phyloP scores from a whole-genome alignment of 2,797 vertebrate genomes.

The Melanotaenia maccullochi region DNA sequence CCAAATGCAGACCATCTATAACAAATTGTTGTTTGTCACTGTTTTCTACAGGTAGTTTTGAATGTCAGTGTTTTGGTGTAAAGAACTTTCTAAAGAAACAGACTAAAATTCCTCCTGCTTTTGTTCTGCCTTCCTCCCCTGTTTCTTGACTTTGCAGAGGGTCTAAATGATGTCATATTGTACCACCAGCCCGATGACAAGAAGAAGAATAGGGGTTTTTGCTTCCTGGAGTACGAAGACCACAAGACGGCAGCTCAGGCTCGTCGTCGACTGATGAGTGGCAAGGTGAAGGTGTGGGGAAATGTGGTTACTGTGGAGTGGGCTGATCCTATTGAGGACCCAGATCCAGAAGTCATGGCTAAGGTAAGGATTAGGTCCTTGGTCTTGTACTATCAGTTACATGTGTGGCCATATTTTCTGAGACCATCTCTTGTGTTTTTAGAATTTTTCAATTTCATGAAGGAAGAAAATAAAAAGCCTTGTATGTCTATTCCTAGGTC shows the following conservation, averaged over 20 bases:
- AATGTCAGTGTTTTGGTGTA: neutral
- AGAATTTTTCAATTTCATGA: neutral
- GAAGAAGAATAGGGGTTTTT: constrained; percentile 98
- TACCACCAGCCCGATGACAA: constrained; percentile 99
- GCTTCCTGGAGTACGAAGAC: constrained; percentile 99
- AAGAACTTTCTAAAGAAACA: neutral
- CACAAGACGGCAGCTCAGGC: constrained; percentile 99
- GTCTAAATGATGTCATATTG: constrained; percentile 99
- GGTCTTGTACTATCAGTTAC: neutral
- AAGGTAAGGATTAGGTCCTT: constrained; percentile 83
- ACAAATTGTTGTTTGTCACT: neutral
- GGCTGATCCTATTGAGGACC: constrained; percentile 99
- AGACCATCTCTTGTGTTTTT: neutral
- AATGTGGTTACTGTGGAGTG: constrained; percentile 99
- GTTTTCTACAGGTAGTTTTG: neutral
- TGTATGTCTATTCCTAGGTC: constrained; percentile 81
- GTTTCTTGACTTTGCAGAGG: constrained; percentile 84
- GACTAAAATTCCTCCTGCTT: constrained; percentile 14
- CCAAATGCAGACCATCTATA: too few species aligned
- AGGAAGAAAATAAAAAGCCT: neutral
- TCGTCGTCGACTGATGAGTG: constrained; percentile 96
- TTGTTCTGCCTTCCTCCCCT: constrained; percentile 13
- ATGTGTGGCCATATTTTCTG: neutral
- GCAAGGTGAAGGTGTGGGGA: constrained; percentile 99
- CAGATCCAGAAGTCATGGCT: constrained; percentile 99